Evolutionary conservation across 2,113 vertebrate species (phyloP).

Genomic region (Saguinus midas): DNA sequence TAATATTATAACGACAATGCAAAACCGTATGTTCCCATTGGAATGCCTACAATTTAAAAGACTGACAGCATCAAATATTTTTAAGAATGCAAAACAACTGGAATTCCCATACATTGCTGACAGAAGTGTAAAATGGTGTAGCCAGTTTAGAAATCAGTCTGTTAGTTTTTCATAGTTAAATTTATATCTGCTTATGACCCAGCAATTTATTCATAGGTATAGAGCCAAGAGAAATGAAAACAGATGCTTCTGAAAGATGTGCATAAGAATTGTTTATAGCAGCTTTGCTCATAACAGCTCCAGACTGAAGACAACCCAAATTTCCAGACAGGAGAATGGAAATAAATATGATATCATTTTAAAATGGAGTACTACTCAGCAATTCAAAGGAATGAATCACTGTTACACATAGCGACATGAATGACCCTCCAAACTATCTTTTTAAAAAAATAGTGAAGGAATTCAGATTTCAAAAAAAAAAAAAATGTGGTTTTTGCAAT

Average conservation of each 20-base stretch:
- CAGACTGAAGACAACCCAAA: background rate
- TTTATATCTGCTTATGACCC: background rate
- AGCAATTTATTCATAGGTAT: background rate
- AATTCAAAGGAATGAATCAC: background rate
- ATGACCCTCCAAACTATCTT: background rate
- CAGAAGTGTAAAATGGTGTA: background rate
- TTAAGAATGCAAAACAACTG: background rate
- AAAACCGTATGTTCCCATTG: background rate
- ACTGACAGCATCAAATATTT: background rate
- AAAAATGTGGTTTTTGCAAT: background rate
- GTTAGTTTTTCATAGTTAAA: background rate
- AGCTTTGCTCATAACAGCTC: background rate
- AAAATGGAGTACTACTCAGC: background rate
- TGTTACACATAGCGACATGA: background rate
- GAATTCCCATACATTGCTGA: background rate
- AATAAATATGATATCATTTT: background rate
- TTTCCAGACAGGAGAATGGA: background rate
- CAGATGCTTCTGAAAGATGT: background rate
- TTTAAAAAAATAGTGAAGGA: background rate
- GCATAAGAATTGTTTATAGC: background rate
- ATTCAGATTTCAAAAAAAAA: slow-evolving; percentile 9
- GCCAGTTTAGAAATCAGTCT: background rate
- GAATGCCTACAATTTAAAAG: background rate
- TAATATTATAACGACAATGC: background rate
- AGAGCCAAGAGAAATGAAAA: slow-evolving; percentile 28